Conservation (phyloP, 2,113 vertebrate species). For the Macrotis lagotis region DNA sequence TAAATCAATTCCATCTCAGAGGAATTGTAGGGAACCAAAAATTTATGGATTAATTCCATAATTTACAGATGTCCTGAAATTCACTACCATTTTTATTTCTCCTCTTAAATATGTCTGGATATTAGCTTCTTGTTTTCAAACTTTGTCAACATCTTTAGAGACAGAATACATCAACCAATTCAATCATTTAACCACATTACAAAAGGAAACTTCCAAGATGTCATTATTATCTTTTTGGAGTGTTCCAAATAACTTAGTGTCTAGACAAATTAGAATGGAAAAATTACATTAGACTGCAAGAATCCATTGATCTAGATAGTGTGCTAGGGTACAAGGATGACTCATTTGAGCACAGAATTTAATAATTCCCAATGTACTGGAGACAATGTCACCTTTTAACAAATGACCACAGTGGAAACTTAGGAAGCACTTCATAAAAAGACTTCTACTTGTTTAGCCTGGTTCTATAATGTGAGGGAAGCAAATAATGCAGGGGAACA, state of each 20-base stretch:
- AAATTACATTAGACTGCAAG: constrained; percentile 53
- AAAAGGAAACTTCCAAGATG: constrained; percentile 34
- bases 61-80: constrained; percentile 46
- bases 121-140: constrained; percentile 21
- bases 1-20: constrained; percentile 5
- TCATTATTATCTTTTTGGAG: constrained; percentile 53
- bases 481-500: not conserved
- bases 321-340: constrained; percentile 13
- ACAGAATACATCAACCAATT: not conserved
- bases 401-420: constrained; percentile 50
- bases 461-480: not conserved
- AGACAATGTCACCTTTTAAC: constrained; percentile 62
- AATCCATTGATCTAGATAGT: constrained; percentile 59
- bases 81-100: constrained; percentile 45
- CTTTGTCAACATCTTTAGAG: not conserved
- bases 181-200: constrained; percentile 17
- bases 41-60: not conserved
- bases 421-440: constrained; percentile 30
- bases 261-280: constrained; percentile 60
- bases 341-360: constrained; percentile 49
- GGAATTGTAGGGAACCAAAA: not conserved
- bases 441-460: not conserved
- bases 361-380: constrained; percentile 48
- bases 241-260: constrained; percentile 66
- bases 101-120: not conserved